phyloP scores from a whole-genome alignment of 2,888 invertebrate genomes.

The Thyatira batis region DNA sequence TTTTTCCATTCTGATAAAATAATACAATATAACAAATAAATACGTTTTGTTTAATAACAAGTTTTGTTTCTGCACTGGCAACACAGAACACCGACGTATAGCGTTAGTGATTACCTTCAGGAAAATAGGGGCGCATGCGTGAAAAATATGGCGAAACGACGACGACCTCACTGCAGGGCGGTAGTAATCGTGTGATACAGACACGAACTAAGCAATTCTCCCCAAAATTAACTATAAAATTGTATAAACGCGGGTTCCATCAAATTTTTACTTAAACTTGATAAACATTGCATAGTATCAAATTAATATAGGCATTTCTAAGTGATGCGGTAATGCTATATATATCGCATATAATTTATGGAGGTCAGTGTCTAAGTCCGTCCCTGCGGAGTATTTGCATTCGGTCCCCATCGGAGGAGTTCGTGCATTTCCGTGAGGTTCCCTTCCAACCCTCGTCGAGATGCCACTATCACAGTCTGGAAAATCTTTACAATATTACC shows the following conservation, averaged over 20 bases:
- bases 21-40: not conserved
- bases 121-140: slow-evolving; percentile 71
- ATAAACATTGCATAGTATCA: not conserved
- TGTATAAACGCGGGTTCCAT: not conserved
- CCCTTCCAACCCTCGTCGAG: slow-evolving; percentile 70
- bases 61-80: slow-evolving; percentile 29
- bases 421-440: slow-evolving; percentile 72
- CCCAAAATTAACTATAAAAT: not conserved
- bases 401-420: slow-evolving; percentile 62
- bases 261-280: not conserved
- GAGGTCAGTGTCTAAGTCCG: slow-evolving; percentile 40
- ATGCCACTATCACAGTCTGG: slow-evolving; percentile 64
- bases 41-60: not conserved
- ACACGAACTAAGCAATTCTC: slow-evolving; percentile 35
- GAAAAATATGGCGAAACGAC: slow-evolving; percentile 66
- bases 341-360: slow-evolving; percentile 5
- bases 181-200: slow-evolving; percentile 43
- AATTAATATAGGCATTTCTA: not conserved
- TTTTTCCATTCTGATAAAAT: not conserved
- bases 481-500: slow-evolving; percentile 71
- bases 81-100: slow-evolving; percentile 39
- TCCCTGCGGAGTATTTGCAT: slow-evolving; percentile 66
- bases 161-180: slow-evolving; percentile 69
- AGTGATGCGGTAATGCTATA: not conserved
- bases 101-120: slow-evolving; percentile 68